Conservation (phyloP, 2,113 vertebrate genomes). For the Cyphomyrus plagiostoma region DNA sequence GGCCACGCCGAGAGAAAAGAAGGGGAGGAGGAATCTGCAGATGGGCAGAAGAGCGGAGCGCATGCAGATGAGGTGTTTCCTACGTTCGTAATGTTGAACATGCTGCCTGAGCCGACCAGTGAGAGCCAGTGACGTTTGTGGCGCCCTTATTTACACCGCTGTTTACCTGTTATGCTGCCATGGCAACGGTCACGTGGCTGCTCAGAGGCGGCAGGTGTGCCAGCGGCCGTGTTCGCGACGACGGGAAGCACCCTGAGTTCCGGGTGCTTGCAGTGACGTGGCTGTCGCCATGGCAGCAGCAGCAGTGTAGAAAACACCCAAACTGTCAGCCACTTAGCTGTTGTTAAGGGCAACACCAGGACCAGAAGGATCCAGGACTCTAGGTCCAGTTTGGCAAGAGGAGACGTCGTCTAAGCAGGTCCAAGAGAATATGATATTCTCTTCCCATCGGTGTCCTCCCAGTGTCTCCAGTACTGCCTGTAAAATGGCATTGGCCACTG, state of each 20-base stretch:
- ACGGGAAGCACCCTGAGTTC: slow-evolving; percentile 56
- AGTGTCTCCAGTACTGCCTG: background rate
- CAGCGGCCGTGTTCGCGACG: slow-evolving; percentile 38
- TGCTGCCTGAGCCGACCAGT: background rate
- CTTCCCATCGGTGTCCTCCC: background rate
- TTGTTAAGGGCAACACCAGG: background rate
- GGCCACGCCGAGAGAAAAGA: background rate
- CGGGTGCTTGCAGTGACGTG: slow-evolving; percentile 44
- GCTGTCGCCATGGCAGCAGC: slow-evolving; percentile 38
- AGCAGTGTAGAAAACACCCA: slow-evolving; percentile 48
- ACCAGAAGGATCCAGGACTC: background rate
- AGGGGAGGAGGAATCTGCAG: background rate
- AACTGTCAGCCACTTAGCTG: background rate
- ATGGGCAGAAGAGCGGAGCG: background rate
- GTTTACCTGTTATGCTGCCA: slow-evolving; percentile 63
- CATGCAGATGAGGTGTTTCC: background rate
- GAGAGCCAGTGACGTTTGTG: background rate
- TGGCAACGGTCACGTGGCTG: slow-evolving; percentile 39
- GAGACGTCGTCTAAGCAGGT: background rate
- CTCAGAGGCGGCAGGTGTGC: slow-evolving; percentile 41
- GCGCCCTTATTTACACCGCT: slow-evolving; percentile 42
- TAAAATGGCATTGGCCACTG: background rate
- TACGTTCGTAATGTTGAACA: background rate
- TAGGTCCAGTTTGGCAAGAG: background rate
- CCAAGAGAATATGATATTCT: background rate